phyloP scores from a whole-genome alignment of 2,888 invertebrate genomes.

The Flabesymbios commensalis region DNA sequence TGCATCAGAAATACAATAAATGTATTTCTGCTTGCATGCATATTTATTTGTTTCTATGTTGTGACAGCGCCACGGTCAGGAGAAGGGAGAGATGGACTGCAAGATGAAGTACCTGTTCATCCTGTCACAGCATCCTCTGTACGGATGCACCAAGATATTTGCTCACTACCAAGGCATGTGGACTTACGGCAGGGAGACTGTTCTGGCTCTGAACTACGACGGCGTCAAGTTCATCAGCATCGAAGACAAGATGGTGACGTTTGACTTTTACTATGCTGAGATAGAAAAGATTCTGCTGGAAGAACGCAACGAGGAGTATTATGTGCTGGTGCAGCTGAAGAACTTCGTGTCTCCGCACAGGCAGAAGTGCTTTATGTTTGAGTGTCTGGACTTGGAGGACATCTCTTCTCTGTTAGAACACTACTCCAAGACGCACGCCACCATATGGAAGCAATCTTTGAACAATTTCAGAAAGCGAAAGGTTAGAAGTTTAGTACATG shows the following conservation, averaged over 20 bases:
- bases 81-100: conserved; percentile 19
- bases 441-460: conserved; percentile 43
- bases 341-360: conserved; percentile 62
- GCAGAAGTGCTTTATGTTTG: conserved; percentile 75
- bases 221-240: conserved; percentile 87
- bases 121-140: conserved; percentile 94
- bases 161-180: conserved; percentile 93
- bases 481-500: no score
- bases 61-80: conserved; percentile 59
- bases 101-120: conserved; percentile 92
- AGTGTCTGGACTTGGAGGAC: conserved; percentile 86
- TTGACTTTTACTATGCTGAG: conserved; percentile 87
- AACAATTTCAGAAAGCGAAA: background rate
- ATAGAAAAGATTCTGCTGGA: conserved; percentile 77
- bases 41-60: no score
- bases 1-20: no score
- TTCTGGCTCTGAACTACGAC: conserved; percentile 87
- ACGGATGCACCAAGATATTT: conserved; percentile 80
- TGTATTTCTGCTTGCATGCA: no score
- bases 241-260: conserved; percentile 87
- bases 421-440: conserved; percentile 83
- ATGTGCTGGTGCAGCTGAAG: conserved; percentile 86
- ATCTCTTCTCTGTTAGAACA: conserved; percentile 90
- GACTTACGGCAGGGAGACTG: conserved; percentile 75
- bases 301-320: conserved; percentile 77